Evolutionary conservation across 2,888 invertebrate species (phyloP).

Genomic region (Nemotelus pantherinus): DNA sequence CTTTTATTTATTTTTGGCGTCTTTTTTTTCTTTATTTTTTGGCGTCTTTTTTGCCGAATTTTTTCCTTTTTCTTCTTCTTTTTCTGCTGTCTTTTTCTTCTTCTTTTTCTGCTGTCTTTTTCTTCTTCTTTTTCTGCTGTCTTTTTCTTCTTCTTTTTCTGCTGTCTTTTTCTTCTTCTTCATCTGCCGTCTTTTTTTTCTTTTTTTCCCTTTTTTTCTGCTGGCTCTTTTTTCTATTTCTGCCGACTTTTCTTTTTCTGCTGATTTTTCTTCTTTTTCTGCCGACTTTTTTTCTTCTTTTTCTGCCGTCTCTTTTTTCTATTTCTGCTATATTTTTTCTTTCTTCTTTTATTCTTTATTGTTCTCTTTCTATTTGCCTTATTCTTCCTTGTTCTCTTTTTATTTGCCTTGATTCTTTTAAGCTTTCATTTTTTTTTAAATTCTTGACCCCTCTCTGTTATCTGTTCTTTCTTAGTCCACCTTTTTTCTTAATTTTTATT

Average conservation of each 20-base stretch:
- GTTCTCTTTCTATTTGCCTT: too few relatives aligned
- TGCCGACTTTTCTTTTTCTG: neutral
- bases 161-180: too few relatives aligned
- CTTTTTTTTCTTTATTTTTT: too few relatives aligned
- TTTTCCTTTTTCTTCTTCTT: neutral
- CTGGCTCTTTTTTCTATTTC: neutral
- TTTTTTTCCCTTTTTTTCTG: neutral
- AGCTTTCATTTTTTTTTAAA: too few relatives aligned
- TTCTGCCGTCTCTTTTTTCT: neutral
- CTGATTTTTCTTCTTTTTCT: neutral
- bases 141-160: conserved; percentile 2
- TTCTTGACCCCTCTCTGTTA: too few relatives aligned
- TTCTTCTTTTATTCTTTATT: neutral
- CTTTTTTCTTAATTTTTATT: too few relatives aligned
- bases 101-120: neutral
- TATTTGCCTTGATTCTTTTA: too few relatives aligned
- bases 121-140: neutral
- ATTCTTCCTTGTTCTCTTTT: too few relatives aligned
- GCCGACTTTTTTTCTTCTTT: neutral
- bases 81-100: neutral
- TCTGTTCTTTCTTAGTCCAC: too few relatives aligned
- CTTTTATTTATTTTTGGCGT: neutral
- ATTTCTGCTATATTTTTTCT: neutral
- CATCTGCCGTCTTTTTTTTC: neutral
- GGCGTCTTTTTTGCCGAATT: neutral